Evolutionary conservation across 2,113 vertebrate species (phyloP).

Genomic region (Glareola pratincola): DNA sequence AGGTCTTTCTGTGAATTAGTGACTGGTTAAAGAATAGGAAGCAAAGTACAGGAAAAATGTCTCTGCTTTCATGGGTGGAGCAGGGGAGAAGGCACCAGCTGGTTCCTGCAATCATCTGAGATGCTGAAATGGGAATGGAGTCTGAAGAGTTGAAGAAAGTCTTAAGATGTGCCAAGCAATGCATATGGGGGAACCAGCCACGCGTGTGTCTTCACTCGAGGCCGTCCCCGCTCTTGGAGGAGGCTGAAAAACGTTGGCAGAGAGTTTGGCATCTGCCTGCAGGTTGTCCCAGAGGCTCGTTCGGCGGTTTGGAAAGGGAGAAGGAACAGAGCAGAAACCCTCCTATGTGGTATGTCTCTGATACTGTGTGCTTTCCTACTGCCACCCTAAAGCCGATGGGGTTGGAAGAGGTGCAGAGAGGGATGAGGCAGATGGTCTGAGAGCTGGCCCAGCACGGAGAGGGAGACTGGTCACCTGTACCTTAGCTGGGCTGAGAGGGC

Average conservation of each 20-base stretch:
- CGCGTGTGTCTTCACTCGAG: rapidly evolving
- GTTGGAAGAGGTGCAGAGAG: neutral
- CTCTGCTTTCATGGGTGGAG: neutral
- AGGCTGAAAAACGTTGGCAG: neutral
- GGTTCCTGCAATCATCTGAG: neutral
- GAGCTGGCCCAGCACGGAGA: neutral
- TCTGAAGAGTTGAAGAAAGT: neutral
- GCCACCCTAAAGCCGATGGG: neutral
- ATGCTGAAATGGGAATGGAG: neutral
- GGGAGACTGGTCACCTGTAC: neutral
- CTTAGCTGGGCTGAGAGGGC: neutral
- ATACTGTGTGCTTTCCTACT: rapidly evolving
- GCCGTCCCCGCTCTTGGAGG: neutral
- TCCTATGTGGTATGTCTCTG: neutral
- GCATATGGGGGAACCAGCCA: neutral
- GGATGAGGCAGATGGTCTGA: neutral
- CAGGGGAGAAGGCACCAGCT: neutral
- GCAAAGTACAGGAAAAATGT: neutral
- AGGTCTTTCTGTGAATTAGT: neutral
- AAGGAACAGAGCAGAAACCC: neutral
- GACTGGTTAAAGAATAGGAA: neutral
- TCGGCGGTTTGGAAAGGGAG: neutral
- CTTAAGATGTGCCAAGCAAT: neutral
- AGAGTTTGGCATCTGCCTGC: neutral
- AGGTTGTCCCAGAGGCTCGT: neutral